These are phyloP conservation scores for Abscondita cerata DNA, from an alignment of 2,888 invertebrate species.

Conservation along the genomic window DNA sequence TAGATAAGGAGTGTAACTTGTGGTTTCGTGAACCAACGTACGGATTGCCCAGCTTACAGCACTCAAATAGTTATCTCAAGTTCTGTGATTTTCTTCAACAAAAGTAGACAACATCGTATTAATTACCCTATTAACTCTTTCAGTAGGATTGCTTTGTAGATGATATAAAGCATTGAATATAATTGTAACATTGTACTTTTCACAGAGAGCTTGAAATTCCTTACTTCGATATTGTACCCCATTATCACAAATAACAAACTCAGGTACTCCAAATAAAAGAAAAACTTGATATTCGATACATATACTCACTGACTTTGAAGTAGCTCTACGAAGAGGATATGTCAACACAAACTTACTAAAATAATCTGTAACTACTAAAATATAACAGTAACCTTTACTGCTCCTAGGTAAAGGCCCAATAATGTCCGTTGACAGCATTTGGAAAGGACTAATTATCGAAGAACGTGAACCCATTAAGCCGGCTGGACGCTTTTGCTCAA, in stretches of 20 bases:
- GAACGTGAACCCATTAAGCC: not conserved
- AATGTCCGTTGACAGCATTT: not conserved
- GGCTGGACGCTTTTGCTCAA: not conserved
- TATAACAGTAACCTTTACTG: not conserved
- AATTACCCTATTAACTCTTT: not conserved
- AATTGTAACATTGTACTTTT: not conserved
- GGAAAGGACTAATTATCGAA: not conserved
- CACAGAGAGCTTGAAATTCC: not conserved
- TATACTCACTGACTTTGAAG: not conserved
- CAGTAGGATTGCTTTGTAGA: not conserved
- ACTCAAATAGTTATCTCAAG: not conserved
- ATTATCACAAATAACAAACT: slow-evolving; percentile 1
- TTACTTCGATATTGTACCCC: not conserved
- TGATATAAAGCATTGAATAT: not conserved
- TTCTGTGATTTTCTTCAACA: not conserved
- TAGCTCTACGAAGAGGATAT: not conserved
- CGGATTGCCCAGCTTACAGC: not conserved
- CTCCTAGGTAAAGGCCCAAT: not conserved
- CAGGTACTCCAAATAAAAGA: not conserved
- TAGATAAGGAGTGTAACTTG: not conserved
- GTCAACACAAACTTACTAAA: slow-evolving; percentile 2
- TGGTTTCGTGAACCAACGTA: slow-evolving; percentile 1
- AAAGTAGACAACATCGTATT: not conserved
- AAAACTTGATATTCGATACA: not conserved
- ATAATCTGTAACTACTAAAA: slow-evolving; percentile 3